A percentile compares a stretch with the other conserved stretches of the same genome.
phyloP scores from a whole-genome alignment of 2,888 invertebrate species.

The Polymixis flavicincta region DNA sequence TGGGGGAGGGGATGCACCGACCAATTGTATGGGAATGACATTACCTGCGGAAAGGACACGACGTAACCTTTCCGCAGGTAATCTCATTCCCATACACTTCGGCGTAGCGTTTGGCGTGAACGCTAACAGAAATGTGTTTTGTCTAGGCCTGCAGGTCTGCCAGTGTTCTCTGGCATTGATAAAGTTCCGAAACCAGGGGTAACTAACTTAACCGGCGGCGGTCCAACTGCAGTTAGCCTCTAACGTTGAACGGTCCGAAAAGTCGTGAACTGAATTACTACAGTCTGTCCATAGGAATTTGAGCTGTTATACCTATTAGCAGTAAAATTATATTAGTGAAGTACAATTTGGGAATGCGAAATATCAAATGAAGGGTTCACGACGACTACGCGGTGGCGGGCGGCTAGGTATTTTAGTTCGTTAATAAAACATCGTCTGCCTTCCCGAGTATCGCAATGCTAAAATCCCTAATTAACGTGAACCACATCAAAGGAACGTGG shows the following conservation, averaged over 20 bases:
- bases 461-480: constrained; percentile 74
- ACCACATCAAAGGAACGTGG: constrained; percentile 71
- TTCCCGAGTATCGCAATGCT: constrained; percentile 66
- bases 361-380: constrained; percentile 22
- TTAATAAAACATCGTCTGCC: constrained; percentile 68
- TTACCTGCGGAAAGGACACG: too few relatives aligned
- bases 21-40: too few relatives aligned
- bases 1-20: constrained; percentile 65
- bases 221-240: constrained; percentile 69
- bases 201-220: constrained; percentile 74
- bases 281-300: constrained; percentile 20
- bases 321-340: constrained; percentile 30
- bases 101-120: too few relatives aligned
- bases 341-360: constrained; percentile 23
- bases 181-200: constrained; percentile 78
- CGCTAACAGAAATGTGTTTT: too few relatives aligned
- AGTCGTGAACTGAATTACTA: constrained; percentile 50
- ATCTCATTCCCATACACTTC: too few relatives aligned
- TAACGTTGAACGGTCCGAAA: constrained; percentile 70
- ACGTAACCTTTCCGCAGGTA: too few relatives aligned
- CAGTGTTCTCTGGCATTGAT: constrained; percentile 76
- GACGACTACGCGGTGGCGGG: neutral
- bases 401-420: constrained; percentile 60
- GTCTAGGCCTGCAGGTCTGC: too few relatives aligned
- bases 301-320: constrained; percentile 15